A percentile compares a stretch with the other conserved stretches of the same genome.
Conservation (phyloP, 2,113 vertebrate genomes). For the Erythrolamprus reginae region DNA sequence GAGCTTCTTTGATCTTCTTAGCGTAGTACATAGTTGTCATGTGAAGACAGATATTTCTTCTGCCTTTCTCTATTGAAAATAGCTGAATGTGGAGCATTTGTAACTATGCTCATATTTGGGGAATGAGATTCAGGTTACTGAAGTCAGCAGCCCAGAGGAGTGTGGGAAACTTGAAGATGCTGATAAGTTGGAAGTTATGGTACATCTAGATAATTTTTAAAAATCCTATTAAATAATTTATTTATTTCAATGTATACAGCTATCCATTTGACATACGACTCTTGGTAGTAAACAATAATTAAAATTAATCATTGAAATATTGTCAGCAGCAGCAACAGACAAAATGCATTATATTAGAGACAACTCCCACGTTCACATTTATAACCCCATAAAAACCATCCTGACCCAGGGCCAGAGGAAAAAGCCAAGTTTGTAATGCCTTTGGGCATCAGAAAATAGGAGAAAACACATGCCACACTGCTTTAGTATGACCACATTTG, state of each 20-base stretch:
- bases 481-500: not conserved
- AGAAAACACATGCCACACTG: not conserved
- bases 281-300: not conserved
- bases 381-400: not conserved
- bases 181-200: not conserved
- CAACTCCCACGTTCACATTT: not conserved
- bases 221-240: not conserved
- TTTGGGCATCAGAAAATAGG: not conserved
- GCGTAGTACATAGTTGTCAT: not conserved
- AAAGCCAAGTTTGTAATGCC: not conserved
- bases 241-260: not conserved
- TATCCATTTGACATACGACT: not conserved
- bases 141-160: not conserved
- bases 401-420: not conserved
- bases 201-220: not conserved
- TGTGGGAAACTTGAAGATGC: not conserved
- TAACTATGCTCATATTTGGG: not conserved
- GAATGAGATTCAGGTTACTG: not conserved
- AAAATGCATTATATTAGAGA: not conserved
- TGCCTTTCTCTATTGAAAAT: not conserved
- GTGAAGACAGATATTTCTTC: not conserved
- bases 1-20: not conserved
- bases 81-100: not conserved
- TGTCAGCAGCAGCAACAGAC: not conserved
- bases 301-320: not conserved